Evolutionary conservation across 1,140 invertebrate species (phyloP), one percentile per base, ranked within the genome.

Genomic region (Drosophila lacertosa): DNA sequence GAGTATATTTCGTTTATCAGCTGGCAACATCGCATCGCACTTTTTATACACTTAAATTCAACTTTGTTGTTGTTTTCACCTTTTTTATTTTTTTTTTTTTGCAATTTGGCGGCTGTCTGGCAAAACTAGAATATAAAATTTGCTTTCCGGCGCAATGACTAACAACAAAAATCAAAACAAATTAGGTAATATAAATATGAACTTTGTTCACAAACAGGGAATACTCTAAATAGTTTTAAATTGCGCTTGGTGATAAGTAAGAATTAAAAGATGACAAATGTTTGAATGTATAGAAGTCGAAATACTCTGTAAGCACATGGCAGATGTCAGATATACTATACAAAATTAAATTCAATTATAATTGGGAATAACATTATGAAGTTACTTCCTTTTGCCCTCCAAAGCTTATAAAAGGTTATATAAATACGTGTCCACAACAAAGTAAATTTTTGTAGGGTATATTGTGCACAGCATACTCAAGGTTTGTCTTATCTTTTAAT

Each of bases 91-190:
- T 42, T 51, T 62, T 72, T 51, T 1, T 35, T 47, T 3, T 54
- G 5, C 24, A 6, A 16, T 48, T 22, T 65, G 60, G 57, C 50
- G 51, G 53, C 59, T 68, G 77, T 80, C 81, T 86, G 63, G 73
- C 80, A 60, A 77, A 84, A 86, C 81, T 86, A 77, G n/a, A n/a
- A 81, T 74, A 42, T 32, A 37, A 4, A 62, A 68, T 18, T 59
- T 62, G 40, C 44, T 63, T 67, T 77, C 37, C 53, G 62, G 53
- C 55, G 22, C 55, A 69, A 55, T 86, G 81, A 86, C 81, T 86
- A 86, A 86, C 77, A 65, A 72, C 58, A 64, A 72, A 60, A 82
- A 70, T 69, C 74, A 88, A 77, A 86, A 81, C 69, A 77, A 84
- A 72, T 63, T 69, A 70, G 72, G 51, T 77, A 74, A 53, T 68